These are phyloP conservation scores for Thymelicus acteon DNA, from an alignment of 2,888 invertebrate species.

Conservation along the genomic window DNA sequence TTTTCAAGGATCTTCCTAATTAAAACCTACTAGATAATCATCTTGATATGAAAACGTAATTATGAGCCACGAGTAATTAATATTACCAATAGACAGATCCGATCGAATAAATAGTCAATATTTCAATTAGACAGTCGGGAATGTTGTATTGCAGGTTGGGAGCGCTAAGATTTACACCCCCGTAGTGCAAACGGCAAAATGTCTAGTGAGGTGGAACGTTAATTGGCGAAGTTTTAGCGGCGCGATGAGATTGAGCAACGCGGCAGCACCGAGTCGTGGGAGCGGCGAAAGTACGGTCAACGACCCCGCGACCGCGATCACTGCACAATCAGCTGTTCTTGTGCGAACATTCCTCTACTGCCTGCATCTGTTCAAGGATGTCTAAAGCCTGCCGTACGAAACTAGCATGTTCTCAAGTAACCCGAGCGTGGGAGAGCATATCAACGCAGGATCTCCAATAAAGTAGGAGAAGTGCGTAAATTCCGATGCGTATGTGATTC, in stretches of 20 bases:
- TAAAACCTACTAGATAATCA: not conserved
- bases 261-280: slow-evolving; percentile 66
- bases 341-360: slow-evolving; percentile 47
- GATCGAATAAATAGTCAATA: too few species aligned
- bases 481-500: slow-evolving; percentile 53
- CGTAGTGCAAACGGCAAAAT: slow-evolving; percentile 22
- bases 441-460: not conserved
- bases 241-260: slow-evolving; percentile 65
- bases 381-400: not conserved
- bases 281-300: slow-evolving; percentile 82
- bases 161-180: slow-evolving; percentile 45
- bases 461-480: slow-evolving; percentile 40
- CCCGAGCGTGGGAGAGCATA: slow-evolving; percentile 1
- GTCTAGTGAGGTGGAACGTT: slow-evolving; percentile 42
- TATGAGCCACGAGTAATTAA: too few species aligned
- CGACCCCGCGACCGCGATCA: slow-evolving; percentile 70
- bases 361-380: slow-evolving; percentile 30
- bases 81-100: too few species aligned
- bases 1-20: not conserved
- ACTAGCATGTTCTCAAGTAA: not conserved
- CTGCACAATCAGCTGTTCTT: slow-evolving; percentile 80
- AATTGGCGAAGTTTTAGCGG: slow-evolving; percentile 61
- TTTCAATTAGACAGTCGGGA: not conserved
- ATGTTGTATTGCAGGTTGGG: slow-evolving; percentile 20
- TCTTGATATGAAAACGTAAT: not conserved